Evolutionary conservation across 2,888 invertebrate species (phyloP), one percentile per base, ranked within the genome.

Genomic region (Graphium colonna): DNA sequence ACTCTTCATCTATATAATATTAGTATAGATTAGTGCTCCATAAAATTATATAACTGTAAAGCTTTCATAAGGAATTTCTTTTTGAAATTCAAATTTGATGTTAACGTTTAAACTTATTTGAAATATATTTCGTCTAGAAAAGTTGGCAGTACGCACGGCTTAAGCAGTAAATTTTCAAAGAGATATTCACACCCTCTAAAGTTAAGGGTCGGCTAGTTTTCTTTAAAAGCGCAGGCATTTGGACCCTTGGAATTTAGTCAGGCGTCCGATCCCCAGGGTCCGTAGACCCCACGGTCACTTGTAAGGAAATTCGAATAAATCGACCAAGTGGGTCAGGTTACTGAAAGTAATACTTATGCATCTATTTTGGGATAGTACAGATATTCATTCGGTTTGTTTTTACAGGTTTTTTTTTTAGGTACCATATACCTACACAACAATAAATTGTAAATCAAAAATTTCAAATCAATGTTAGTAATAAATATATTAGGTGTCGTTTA

Each of bases 191-290:
- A 82, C 87, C 84, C 80, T 55, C 58, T 62, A 62, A 70, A 63
- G 67, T 69, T 66, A 67, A 75, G 79, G 83, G 83, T 79, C 72
- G 77, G 68, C 72, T 73, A 77, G 80, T 73, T 82, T 79, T 80
- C 81, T 82, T 84, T 82, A 82, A 83, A 84, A 80, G 78, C 72
- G 72, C 72, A 76, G 79, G 79, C 74, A 80, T 77, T 76, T 71
- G 77, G 81, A 73, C 82, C 82, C 77, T 71, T 73, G 77, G 75
- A 82, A 75, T 81, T 81, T 78, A 88, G 84, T 87, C 84, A 82
- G 81, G 74, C 88, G 79, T 79, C 65, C 60, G 47, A 60, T 83
- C 87, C 86, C 86, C 47, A 46, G 84, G 77, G 84, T 60, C 71
- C 65, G 39, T 52, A 62, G 64, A 63, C 64, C 78, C 72, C 68